phyloP scores from a whole-genome alignment of 2,888 invertebrate genomes.

The Beris morrisii region DNA sequence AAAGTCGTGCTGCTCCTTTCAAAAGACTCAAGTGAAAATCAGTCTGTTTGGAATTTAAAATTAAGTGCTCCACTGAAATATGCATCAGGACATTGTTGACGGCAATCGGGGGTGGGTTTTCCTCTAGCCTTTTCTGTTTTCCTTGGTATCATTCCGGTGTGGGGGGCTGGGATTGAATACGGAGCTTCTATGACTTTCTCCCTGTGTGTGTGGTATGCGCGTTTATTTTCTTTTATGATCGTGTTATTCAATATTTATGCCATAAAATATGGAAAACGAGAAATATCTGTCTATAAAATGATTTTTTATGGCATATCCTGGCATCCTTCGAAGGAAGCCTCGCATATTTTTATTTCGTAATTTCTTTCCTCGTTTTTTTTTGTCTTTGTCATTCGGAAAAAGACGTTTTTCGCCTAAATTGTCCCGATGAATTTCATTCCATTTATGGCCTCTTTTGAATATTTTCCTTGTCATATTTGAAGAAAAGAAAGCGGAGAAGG shows the following conservation, averaged over 20 bases:
- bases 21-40: constrained; percentile 39
- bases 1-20: too few relatives aligned
- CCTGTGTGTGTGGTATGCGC: constrained; percentile 28
- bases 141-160: constrained; percentile 7
- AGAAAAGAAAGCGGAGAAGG: constrained; percentile 19
- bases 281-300: constrained; percentile 40
- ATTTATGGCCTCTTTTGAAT: constrained; percentile 25
- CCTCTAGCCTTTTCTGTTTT: constrained; percentile 28
- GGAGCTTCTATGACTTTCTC: not conserved
- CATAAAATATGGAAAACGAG: constrained; percentile 40
- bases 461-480: constrained; percentile 29
- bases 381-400: not conserved
- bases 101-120: constrained; percentile 23
- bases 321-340: too few relatives aligned
- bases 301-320: constrained; percentile 37
- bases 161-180: constrained; percentile 12
- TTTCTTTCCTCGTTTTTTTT: too few relatives aligned
- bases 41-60: constrained; percentile 42
- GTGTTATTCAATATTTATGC: constrained; percentile 40
- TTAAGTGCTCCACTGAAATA: constrained; percentile 41
- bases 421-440: constrained; percentile 30
- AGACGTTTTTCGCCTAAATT: constrained; percentile 29
- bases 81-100: constrained; percentile 36
- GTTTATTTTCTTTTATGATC: constrained; percentile 40
- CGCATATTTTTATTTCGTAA: too few relatives aligned